Base-by-base conservation (phyloP, 2,888 invertebrate species). In the Aspidiotus rigidus region DNA sequence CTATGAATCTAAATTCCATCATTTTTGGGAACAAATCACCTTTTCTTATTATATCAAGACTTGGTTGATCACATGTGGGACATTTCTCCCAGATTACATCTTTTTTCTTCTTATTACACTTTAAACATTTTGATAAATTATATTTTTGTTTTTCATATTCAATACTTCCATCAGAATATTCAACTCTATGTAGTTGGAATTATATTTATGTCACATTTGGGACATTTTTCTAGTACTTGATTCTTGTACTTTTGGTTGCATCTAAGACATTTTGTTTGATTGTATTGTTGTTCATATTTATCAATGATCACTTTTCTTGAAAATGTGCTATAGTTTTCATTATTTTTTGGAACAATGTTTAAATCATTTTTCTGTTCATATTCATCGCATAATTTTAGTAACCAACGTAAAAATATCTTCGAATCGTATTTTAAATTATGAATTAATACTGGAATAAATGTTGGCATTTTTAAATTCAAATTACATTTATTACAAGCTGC, bases 401-500 rank as follows among this genome's bases (percentile, higher is more conserved):
- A 56, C 56, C 56, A 56, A 10, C 7, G 56, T 16, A 56, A 56
- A 56, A 56, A 56, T 16, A 56, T 56, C 49, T 49, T 49, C 11
- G 49, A 49, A 49, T 49, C 6, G n/a, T 49, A 49, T 49, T 49
- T 49, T 6, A 49, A 49, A 49, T 49, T 49, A 49, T 49, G 49
- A 49, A 49, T 49, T n/a, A 75, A 71, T 10, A 76, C 70, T 1
- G 77, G 77, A 49, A 78, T 73, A 16, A 73, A 72, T 44, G 72
- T 71, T 0, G 73, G 70, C 39, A 74, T 70, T 72, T 73, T 72
- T 70, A 72, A 77, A 66, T 76, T 74, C 40, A 78, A 54, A 72
- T 78, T 77, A 63, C 77, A 49, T 49, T 49, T 49, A n/a, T 72
- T 71, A 71, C 76, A 75, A 8, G 75, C 74, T 9, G 72, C 72